Evolutionary conservation across 2,113 vertebrate species (phyloP).

Genomic region (Sander vitreus): DNA sequence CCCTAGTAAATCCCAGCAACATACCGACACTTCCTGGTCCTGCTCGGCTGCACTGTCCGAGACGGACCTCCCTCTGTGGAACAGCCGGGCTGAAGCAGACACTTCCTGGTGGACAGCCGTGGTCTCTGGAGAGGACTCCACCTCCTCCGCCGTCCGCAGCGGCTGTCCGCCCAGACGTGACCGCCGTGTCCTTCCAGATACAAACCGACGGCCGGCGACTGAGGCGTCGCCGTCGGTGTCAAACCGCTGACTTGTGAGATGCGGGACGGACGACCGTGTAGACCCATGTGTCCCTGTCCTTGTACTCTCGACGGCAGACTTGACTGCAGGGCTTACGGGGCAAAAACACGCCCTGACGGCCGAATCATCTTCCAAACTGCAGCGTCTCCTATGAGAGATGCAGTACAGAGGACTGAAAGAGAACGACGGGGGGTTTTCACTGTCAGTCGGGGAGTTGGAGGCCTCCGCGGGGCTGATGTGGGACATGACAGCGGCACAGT

Average conservation of each 20-base stretch:
- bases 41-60: slow-evolving; percentile 46
- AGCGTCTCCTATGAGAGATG: slow-evolving; percentile 37
- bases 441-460: background rate
- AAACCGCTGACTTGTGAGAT: background rate
- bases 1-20: background rate
- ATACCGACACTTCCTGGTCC: slow-evolving; percentile 39
- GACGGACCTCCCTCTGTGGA: slow-evolving; percentile 65
- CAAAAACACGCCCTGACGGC: slow-evolving; percentile 43
- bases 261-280: background rate
- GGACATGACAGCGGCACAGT: slow-evolving; percentile 25
- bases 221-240: background rate
- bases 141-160: background rate
- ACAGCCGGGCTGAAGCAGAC: slow-evolving; percentile 6
- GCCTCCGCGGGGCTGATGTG: background rate
- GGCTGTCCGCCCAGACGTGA: background rate
- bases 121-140: background rate
- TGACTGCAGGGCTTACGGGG: background rate
- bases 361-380: slow-evolving; percentile 25
- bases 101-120: background rate
- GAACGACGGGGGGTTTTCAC: background rate
- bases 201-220: background rate
- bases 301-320: background rate
- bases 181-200: background rate
- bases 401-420: slow-evolving; percentile 48
- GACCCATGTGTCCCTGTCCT: background rate